phyloP scores from a whole-genome alignment of 2,888 invertebrate genomes.

The Platycheirus albimanus region DNA sequence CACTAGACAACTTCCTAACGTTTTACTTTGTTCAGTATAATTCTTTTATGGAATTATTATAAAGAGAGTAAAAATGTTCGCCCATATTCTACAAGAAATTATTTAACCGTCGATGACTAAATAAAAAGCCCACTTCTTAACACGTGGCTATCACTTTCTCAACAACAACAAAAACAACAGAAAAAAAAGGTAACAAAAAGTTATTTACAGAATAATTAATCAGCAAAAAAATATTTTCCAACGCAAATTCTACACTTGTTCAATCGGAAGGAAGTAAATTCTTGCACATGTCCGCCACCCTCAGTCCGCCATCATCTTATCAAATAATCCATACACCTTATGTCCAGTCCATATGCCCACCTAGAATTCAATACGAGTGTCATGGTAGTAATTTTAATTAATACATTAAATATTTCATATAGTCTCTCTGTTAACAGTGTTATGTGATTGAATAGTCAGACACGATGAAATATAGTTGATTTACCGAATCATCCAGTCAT shows the following conservation, averaged over 20 bases:
- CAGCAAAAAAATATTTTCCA: slow-evolving; percentile 24
- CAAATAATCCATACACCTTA: neutral
- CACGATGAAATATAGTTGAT: slow-evolving; percentile 41
- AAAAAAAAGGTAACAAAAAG: too few relatives aligned
- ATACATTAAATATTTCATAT: neutral
- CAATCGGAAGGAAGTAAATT: slow-evolving; percentile 69
- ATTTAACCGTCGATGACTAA: too few relatives aligned
- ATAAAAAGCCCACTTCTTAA: too few relatives aligned
- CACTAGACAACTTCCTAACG: too few relatives aligned
- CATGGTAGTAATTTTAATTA: slow-evolving; percentile 47
- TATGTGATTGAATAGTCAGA: slow-evolving; percentile 12
- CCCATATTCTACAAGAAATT: too few relatives aligned
- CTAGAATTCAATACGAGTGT: slow-evolving; percentile 8
- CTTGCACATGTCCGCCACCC: slow-evolving; percentile 44
- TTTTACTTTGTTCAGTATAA: too few relatives aligned
- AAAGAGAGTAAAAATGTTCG: too few relatives aligned
- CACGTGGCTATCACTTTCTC: too few relatives aligned
- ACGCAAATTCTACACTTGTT: slow-evolving; percentile 50
- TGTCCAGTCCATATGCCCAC: too few relatives aligned
- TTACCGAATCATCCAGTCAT: slow-evolving; percentile 51
- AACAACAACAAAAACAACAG: too few relatives aligned
- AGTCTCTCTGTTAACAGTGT: slow-evolving; percentile 16
- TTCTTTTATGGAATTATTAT: too few relatives aligned
- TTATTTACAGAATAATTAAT: too few relatives aligned
- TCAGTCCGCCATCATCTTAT: slow-evolving; percentile 11